Conservation (phyloP, 2,888 invertebrate species). For the Alsophila aescularia region DNA sequence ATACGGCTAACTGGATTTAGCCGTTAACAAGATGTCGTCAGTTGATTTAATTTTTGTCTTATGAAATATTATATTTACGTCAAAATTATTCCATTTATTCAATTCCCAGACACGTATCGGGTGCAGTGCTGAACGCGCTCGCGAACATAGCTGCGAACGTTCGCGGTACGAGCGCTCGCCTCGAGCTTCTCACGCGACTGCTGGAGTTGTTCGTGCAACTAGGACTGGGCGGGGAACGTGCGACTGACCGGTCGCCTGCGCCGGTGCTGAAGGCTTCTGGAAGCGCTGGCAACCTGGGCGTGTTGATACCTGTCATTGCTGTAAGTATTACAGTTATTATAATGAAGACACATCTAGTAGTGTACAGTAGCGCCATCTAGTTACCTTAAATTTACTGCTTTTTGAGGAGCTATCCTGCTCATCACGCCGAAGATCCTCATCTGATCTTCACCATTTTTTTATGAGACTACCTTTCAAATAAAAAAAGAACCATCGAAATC, state of each 20-base stretch:
- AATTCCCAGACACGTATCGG: conserved; percentile 91
- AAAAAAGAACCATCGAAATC: too few relatives aligned
- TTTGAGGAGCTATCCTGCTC: too few relatives aligned
- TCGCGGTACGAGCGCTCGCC: conserved; percentile 92
- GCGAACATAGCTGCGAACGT: conserved; percentile 98
- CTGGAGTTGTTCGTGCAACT: conserved; percentile 98
- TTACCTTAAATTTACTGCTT: too few relatives aligned
- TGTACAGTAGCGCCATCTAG: too few relatives aligned
- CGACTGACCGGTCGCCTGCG: conserved; percentile 94
- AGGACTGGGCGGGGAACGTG: conserved; percentile 97
- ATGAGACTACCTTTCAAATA: too few relatives aligned
- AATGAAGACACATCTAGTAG: too few relatives aligned
- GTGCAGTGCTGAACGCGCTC: conserved; percentile 97
- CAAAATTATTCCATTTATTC: too few relatives aligned
- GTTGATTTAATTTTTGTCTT: neutral
- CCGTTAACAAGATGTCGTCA: too few relatives aligned
- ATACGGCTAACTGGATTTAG: too few relatives aligned
- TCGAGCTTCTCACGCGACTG: conserved; percentile 93
- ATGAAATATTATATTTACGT: too few relatives aligned
- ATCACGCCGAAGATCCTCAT: too few relatives aligned
- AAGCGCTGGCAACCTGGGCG: conserved; percentile 98
- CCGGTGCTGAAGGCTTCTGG: conserved; percentile 93
- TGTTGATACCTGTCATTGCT: conserved; percentile 98
- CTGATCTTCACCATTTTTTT: too few relatives aligned
- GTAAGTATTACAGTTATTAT: conserved; percentile 76